A percentile compares a stretch with the other conserved stretches of the same genome.
phyloP scores from a whole-genome alignment of 2,888 invertebrate species.

The Congeria kusceri region DNA sequence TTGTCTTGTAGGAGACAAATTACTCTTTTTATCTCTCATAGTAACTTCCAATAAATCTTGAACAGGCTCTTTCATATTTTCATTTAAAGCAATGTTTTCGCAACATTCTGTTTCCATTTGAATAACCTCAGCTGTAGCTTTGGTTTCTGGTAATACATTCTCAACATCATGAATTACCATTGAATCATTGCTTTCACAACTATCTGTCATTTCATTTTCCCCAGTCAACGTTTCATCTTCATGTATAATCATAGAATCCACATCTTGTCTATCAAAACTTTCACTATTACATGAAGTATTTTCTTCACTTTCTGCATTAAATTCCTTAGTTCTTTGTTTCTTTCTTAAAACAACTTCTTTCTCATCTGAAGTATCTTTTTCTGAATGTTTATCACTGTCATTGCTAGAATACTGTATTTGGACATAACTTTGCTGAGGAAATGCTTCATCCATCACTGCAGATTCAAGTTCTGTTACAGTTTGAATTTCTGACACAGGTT shows the following conservation, averaged over 20 bases:
- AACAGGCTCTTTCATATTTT: no score
- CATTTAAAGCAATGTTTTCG: no score
- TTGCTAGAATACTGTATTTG: no score
- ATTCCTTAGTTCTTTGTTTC: slow-evolving; percentile 7
- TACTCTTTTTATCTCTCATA: no score
- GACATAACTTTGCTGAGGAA: no score
- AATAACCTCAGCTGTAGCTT: no score
- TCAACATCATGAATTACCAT: slow-evolving; percentile 28
- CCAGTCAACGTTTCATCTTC: slow-evolving; percentile 26
- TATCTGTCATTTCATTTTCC: neutral
- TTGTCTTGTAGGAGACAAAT: no score
- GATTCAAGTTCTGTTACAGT: slow-evolving; percentile 4
- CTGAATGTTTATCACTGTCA: no score
- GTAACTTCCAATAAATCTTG: no score
- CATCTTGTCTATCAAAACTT: slow-evolving; percentile 8
- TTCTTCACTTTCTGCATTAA: slow-evolving; percentile 9
- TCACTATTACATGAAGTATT: slow-evolving; percentile 24
- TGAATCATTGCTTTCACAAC: neutral
- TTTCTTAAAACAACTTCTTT: neutral
- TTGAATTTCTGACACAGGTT: slow-evolving; percentile 2
- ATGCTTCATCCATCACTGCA: neutral
- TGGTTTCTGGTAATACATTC: neutral
- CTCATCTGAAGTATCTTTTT: slow-evolving; percentile 1
- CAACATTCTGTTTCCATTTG: no score
- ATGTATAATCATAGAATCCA: slow-evolving; percentile 44